Base-by-base conservation (phyloP, 2,797 vertebrate genomes). In the Onychomys leucogaster region DNA sequence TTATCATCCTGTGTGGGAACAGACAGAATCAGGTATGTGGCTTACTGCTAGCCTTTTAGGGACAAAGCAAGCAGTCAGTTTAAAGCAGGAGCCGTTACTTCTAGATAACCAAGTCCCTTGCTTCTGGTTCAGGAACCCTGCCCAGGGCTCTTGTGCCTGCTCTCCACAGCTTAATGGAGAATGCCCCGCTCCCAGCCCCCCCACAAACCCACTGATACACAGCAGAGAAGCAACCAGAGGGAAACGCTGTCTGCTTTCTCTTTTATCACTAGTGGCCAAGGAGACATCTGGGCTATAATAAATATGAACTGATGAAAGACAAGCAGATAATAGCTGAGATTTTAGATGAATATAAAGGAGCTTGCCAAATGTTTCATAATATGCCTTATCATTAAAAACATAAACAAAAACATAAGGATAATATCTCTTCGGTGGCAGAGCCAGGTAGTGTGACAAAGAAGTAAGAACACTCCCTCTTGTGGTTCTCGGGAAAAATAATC, bases 401-500 rank as follows among this genome's bases (percentile, higher is more conserved):
- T 88, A 82, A 88, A 75, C 89, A 89, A 52, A 94, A 89, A 29
- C 71, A 1, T 76, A 55, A 55, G 43, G 63, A 77, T 76, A 43
- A 34, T 67, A 90, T 92, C 71, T 89, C 37, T 93, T 86, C 77
- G 6, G 17, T 77, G 65, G 43, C 34, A 80, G 88, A 75, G 55
- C 80, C 43, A n/a, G 80, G 57, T 73, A n/a, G 29, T 29, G 43
- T 87, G 81, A 95, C 93, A 97, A 83, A 96, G 96, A 97, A 91
- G 98, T 94, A 91, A 96, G 75, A 94, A 95, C 73, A 95, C 96
- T 96, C 97, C 98, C 98, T 98, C 98, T 98, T 98, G 98, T 98
- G 98, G 98, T 95, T 92, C 65, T 78, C 88, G 27, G 95, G 96
- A 77, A 95, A 96, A 96, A 91, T 85, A 89, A 93, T 95, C 73